These are phyloP conservation scores for Rhimphoctona megacephalus DNA, from an alignment of 2,888 invertebrate genomes.

Conservation along the genomic window DNA sequence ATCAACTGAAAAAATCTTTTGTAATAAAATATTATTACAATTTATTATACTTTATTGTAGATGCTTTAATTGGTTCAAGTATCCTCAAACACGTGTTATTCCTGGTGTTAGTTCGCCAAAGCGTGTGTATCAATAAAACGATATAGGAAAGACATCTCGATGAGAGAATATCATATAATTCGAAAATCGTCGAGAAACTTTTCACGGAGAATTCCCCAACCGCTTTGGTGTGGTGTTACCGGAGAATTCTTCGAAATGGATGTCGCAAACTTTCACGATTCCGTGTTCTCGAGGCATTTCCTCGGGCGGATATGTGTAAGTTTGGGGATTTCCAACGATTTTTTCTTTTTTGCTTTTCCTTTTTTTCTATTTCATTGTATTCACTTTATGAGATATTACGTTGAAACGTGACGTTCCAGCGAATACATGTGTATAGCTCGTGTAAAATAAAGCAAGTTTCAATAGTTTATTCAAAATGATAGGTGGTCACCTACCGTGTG, in stretches of 20 bases:
- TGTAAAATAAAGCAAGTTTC: neutral
- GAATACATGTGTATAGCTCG: neutral
- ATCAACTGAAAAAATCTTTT: too few relatives aligned
- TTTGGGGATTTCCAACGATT: neutral
- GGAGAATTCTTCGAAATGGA: conserved; percentile 37
- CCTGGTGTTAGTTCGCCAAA: conserved; percentile 2
- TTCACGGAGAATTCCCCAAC: conserved; percentile 26
- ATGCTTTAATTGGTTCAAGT: neutral
- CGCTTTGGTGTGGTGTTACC: conserved; percentile 34
- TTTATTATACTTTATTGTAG: neutral
- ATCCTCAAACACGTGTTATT: neutral
- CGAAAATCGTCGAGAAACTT: conserved; percentile 52
- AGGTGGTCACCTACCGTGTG: conserved; percentile 17
- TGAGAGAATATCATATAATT: conserved; percentile 55
- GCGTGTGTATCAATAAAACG: conserved; percentile 38
- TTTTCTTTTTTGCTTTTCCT: neutral
- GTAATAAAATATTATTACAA: too few relatives aligned
- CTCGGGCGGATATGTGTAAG: neutral
- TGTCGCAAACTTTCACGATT: conserved; percentile 47
- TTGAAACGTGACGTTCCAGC: conserved; percentile 3
- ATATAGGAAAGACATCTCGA: conserved; percentile 26
- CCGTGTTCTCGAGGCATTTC: conserved; percentile 28
- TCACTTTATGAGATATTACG: conserved; percentile 1
- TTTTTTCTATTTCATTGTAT: neutral
- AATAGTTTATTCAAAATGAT: conserved; percentile 7